These are phyloP conservation scores for Calycopis cecrops DNA, from an alignment of 1,140 invertebrate species.

Conservation along the genomic window DNA sequence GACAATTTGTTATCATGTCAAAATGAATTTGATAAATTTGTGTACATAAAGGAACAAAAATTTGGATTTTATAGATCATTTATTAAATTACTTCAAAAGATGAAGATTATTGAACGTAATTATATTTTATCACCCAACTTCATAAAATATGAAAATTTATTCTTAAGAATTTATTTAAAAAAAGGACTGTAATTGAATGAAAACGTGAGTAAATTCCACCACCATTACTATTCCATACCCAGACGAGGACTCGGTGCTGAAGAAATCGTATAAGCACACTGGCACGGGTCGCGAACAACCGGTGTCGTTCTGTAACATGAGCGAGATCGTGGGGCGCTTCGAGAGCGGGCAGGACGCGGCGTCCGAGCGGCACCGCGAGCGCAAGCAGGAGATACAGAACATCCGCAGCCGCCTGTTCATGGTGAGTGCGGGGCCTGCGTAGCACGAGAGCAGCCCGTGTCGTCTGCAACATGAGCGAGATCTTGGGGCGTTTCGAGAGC, in stretches of 20 bases:
- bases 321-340: constrained; percentile 87
- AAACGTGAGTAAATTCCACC: too few species aligned
- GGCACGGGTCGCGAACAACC: constrained; percentile 79
- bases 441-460: constrained; percentile 86
- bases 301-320: constrained; percentile 89
- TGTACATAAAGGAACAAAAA: too few species aligned
- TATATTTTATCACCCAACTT: too few species aligned
- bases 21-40: too few species aligned
- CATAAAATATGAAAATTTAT: too few species aligned
- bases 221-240: too few species aligned
- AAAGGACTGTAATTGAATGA: too few species aligned
- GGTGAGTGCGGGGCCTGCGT: constrained; percentile 82
- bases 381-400: constrained; percentile 91
- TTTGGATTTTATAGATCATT: too few species aligned
- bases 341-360: constrained; percentile 80
- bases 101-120: too few species aligned
- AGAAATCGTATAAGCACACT: constrained; percentile 75
- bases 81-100: too few species aligned
- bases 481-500: constrained; percentile 85
- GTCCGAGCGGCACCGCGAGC: constrained; percentile 83
- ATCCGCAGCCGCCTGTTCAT: constrained; percentile 89
- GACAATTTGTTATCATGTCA: too few species aligned
- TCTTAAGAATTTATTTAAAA: too few species aligned
- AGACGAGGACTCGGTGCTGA: constrained; percentile 66
- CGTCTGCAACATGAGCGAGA: constrained; percentile 89